Base-by-base conservation (phyloP, 2,113 vertebrate genomes). In the Dinomys branickii region DNA sequence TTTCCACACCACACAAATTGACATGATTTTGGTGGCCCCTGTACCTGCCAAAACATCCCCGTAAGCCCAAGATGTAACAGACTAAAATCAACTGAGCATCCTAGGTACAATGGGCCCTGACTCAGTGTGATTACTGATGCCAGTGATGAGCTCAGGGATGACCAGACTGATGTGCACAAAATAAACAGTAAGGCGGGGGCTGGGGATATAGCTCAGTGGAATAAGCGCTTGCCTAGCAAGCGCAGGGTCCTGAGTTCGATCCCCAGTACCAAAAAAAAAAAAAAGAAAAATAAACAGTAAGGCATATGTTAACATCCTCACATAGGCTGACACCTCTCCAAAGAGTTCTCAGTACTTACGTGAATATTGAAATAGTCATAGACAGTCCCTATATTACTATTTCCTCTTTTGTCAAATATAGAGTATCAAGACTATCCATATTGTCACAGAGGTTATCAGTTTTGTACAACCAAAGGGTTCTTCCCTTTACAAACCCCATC, bases 11-110 rank as follows among this genome's bases (percentile, higher is more conserved):
- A 19, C 1, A 3, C 82, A 88, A 92, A 77, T 6, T 54, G 22
- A 24, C 81, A 71, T 75, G 10, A 85, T 89, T 89, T 69, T 50
- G 96, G 94, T 97, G 96, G 96, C 94, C 97, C 83, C 63, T 26
- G 67, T 52, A 91, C 63, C 44, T 78, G 82, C 82, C 85, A 47
- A 71, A 80, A 85, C 41, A 75, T 10, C 20, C 52, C 28, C 63
- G n/a, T 35, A 81, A 75, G n/a, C 58, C 20, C 3, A 28, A 77
- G 59, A 50, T 63, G 22, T 67, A 71, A 82, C 0, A 82, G 82
- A 47, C 28, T 12, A 26, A 58, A 84, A 84, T 67, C 35, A 61
- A 78, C 35, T 44, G 22, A 8, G 80, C 65, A 90, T 24, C 52
- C 71, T 16, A 1, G 3, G 84, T 78, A 44, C 0, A 35, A 26